Conservation (phyloP, 2,888 invertebrate genomes). For the Eupithecia tripunctaria region DNA sequence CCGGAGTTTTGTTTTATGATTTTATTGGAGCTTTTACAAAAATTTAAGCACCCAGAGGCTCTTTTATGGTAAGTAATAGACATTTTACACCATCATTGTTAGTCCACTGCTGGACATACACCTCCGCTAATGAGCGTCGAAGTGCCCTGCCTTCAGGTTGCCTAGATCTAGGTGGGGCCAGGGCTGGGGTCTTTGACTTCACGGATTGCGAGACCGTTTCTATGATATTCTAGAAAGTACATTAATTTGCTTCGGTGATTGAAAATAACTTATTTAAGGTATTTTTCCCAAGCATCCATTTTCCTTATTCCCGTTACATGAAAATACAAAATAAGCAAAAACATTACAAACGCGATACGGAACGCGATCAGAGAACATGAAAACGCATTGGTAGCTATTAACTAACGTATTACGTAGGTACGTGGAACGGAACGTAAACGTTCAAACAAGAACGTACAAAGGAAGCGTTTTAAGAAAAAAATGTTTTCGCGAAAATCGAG, state of each 20-base stretch:
- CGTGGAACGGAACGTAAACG: slow-evolving; percentile 43
- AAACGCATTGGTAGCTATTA: slow-evolving; percentile 42
- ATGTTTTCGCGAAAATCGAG: slow-evolving; percentile 43
- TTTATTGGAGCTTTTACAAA: not conserved
- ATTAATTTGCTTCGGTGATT: no score
- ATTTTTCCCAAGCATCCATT: not conserved
- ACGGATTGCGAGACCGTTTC: no score
- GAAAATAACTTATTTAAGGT: no score
- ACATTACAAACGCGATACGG: slow-evolving; percentile 24
- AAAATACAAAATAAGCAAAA: slow-evolving; percentile 12
- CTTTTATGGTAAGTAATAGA: no score
- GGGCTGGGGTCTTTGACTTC: no score
- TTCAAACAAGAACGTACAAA: slow-evolving; percentile 40
- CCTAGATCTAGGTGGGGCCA: no score
- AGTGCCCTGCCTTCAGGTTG: no score
- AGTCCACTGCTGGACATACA: no score
- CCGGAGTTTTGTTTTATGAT: not conserved
- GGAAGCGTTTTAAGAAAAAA: slow-evolving; percentile 46
- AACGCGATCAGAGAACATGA: slow-evolving; percentile 38
- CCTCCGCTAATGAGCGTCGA: no score
- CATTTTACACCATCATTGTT: no score
- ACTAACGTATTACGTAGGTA: slow-evolving; percentile 15
- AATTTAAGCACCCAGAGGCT: not conserved
- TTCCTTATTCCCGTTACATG: not conserved
- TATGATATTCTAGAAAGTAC: no score